A percentile compares a stretch with the other conserved stretches of the same genome.
phyloP scores from a whole-genome alignment of 1,140 invertebrate genomes.

The Rhopalosiphum padi region DNA sequence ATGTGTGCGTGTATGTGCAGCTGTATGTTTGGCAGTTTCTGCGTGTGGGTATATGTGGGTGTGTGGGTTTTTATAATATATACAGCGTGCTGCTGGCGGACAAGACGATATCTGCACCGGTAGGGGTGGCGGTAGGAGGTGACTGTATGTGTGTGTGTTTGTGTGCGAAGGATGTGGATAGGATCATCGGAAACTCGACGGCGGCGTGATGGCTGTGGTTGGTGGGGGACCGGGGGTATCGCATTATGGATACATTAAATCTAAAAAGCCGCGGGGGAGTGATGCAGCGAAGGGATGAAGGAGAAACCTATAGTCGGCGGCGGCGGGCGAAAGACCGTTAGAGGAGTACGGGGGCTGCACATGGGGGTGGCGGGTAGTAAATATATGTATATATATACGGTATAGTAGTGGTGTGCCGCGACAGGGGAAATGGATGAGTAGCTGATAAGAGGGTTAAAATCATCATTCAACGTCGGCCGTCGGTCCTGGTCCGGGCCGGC shows the following conservation, averaged over 20 bases:
- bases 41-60: background rate
- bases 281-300: background rate
- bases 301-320: background rate
- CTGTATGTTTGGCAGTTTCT: too few species aligned
- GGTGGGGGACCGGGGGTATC: background rate
- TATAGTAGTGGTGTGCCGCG: background rate
- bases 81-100: background rate
- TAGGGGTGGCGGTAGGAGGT: background rate
- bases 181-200: background rate
- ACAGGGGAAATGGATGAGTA: constrained; percentile 32
- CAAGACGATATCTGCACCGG: constrained; percentile 2
- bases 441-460: constrained; percentile 57
- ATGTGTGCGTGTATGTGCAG: background rate
- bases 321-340: background rate
- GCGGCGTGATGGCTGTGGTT: background rate
- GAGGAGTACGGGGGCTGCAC: background rate
- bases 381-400: background rate
- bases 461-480: constrained; percentile 50
- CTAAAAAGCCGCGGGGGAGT: constrained; percentile 38
- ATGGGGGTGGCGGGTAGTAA: background rate
- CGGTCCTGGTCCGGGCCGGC: background rate
- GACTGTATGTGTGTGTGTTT: background rate
- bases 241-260: constrained; percentile 57
- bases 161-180: background rate
- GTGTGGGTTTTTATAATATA: background rate